Evolutionary conservation across 2,888 invertebrate genomes (phyloP).

Genomic region (Drosophila kambysellisi): DNA sequence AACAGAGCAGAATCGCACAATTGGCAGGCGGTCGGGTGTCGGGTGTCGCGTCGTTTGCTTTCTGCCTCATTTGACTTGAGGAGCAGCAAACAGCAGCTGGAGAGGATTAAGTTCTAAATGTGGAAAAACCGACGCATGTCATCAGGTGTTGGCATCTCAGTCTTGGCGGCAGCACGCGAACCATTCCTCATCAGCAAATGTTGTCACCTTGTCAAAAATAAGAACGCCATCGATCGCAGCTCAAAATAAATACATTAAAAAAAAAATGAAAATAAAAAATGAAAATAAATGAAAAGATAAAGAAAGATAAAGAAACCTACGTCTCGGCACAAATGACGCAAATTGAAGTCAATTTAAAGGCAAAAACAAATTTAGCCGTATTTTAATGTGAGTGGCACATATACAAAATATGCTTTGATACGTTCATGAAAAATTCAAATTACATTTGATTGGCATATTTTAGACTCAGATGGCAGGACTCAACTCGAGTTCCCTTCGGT

Average conservation of each 20-base stretch:
- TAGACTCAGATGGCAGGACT: neutral
- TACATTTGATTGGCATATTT: neutral
- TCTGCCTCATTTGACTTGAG: slow-evolving; percentile 38
- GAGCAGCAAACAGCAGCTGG: neutral
- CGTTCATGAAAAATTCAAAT: neutral
- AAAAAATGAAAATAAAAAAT: neutral
- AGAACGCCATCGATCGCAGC: slow-evolving; percentile 42
- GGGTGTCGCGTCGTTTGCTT: slow-evolving; percentile 8
- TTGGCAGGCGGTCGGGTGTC: slow-evolving; percentile 24
- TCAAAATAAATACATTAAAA: slow-evolving; percentile 5
- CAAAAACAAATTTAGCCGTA: neutral
- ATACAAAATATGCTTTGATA: neutral
- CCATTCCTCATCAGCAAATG: slow-evolving; percentile 19
- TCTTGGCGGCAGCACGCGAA: neutral
- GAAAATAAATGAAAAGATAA: neutral
- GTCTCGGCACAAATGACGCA: neutral
- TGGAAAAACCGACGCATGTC: slow-evolving; percentile 27
- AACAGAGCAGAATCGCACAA: slow-evolving; percentile 53
- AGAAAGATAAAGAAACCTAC: neutral
- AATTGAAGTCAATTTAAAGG: neutral
- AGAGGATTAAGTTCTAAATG: slow-evolving; percentile 44
- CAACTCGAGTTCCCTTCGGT: neutral
- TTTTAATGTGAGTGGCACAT: neutral
- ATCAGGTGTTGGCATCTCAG: slow-evolving; percentile 33
- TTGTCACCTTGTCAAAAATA: slow-evolving; percentile 58